Evolutionary conservation across 2,113 vertebrate genomes (phyloP), one percentile per base, ranked within the genome.

Genomic region (Zosterops borbonicus): DNA sequence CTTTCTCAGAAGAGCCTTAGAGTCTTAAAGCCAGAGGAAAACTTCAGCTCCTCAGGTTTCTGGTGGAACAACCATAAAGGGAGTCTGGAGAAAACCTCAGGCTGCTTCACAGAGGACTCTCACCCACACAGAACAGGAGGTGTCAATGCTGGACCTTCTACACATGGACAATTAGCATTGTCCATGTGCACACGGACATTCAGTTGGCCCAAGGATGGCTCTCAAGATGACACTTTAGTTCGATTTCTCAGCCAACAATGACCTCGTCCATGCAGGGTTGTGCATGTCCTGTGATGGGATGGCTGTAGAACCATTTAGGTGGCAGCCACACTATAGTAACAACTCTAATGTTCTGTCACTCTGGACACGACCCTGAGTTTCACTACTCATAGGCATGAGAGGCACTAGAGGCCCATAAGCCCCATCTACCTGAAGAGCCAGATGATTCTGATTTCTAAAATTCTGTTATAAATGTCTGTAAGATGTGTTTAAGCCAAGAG

Each of bases 301-400:
- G 14, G 12, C 41, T 41, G 44, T 52, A 76, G 25, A 50, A 65
- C 41, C 3, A 9, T 50, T 25, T 85, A 12, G n/a, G 12, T 50
- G 33, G 24, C 18, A 37, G 29, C 47, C 9, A 29, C 8, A 3
- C 0, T 0, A 3, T 0, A 14, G 4, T 18, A 56, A 55, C 47
- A 49, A 5, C 10, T n/a, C 16, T 19, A 8, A 58, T 10, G 9
- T 70, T 52, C 25, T 41, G 0, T 68, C 69, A 44, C 31, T 59
- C 33, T 13, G 20, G 19, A 67, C 1, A 11, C 3, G 7, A 15
- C 42, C 21, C 41, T 15, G 49, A 69, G 8, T 69, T 91, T 85
- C 46, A 14, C 4, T 42, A 5, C 5, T 14, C 11, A 13, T 2
- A 24, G 29, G 23, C 37, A 60, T 11, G 20, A 84, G 41, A 70